phyloP scores from a whole-genome alignment of 2,797 vertebrate species.

The Microhierax caerulescens region DNA sequence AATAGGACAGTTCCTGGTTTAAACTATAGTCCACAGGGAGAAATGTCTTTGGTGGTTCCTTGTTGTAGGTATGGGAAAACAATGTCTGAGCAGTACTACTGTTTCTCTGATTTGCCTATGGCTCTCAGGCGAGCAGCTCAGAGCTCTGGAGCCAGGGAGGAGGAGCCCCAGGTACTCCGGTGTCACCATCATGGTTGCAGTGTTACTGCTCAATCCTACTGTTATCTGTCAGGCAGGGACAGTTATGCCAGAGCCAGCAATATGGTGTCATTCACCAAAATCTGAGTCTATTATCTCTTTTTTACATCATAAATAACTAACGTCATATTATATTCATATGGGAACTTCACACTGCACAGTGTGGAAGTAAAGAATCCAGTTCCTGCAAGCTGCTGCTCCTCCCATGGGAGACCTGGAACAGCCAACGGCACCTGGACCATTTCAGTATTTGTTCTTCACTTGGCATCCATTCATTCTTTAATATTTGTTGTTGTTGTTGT shows the following conservation, averaged over 20 bases:
- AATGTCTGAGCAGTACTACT: background rate
- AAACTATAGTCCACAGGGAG: background rate
- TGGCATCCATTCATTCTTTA: background rate
- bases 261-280: background rate
- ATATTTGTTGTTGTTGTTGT: background rate
- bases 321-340: fast-evolving
- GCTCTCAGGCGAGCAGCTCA: background rate
- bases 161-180: background rate
- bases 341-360: background rate
- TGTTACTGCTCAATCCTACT: background rate
- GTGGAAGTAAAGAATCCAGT: background rate
- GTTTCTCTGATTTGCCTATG: background rate
- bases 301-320: background rate
- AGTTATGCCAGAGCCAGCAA: background rate
- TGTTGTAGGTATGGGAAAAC: background rate
- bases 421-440: background rate
- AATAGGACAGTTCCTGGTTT: background rate
- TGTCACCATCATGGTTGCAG: background rate
- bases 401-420: fast-evolving
- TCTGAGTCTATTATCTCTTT: background rate
- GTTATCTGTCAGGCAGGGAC: background rate
- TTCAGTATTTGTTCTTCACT: background rate
- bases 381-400: background rate
- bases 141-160: background rate
- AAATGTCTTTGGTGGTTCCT: background rate